Conservation (phyloP, 2,797 vertebrate genomes). For the Phrynocephalus vlangalii region DNA sequence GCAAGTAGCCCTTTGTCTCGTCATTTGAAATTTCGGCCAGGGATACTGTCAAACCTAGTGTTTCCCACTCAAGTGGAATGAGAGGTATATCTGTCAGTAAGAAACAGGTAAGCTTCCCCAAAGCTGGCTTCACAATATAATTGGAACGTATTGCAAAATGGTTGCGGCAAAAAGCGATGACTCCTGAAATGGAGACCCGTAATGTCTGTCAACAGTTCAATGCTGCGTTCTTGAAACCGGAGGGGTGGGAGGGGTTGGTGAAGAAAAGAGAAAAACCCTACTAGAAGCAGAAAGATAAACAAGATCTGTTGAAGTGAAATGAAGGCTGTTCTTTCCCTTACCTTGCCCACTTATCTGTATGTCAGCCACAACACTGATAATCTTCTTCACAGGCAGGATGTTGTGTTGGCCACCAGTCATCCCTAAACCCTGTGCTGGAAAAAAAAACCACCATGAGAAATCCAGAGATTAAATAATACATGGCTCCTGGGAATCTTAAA, state of each 20-base stretch:
- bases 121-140: slow-evolving; percentile 42
- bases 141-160: slow-evolving; percentile 36
- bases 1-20: slow-evolving; percentile 68
- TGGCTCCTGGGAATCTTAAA: background rate
- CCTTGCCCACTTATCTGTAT: slow-evolving; percentile 61
- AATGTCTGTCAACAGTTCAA: slow-evolving; percentile 58
- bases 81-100: slow-evolving; percentile 48
- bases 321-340: slow-evolving; percentile 37
- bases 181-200: slow-evolving; percentile 33
- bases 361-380: slow-evolving; percentile 60
- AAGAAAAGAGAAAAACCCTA: background rate
- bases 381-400: background rate
- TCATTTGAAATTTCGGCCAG: slow-evolving; percentile 49
- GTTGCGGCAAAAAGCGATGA: slow-evolving; percentile 64
- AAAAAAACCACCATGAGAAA: background rate
- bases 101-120: background rate
- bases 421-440: background rate
- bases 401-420: background rate
- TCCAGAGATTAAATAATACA: background rate
- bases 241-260: background rate
- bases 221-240: slow-evolving; percentile 59
- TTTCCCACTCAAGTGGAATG: slow-evolving; percentile 42
- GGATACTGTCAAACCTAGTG: slow-evolving; percentile 4
- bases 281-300: slow-evolving; percentile 51
- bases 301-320: slow-evolving; percentile 54